Percentiles rank a stretch among this genome's conserved stretches.
phyloP scores from a whole-genome alignment of 2,113 vertebrate genomes.

The Seriola dumerili region DNA sequence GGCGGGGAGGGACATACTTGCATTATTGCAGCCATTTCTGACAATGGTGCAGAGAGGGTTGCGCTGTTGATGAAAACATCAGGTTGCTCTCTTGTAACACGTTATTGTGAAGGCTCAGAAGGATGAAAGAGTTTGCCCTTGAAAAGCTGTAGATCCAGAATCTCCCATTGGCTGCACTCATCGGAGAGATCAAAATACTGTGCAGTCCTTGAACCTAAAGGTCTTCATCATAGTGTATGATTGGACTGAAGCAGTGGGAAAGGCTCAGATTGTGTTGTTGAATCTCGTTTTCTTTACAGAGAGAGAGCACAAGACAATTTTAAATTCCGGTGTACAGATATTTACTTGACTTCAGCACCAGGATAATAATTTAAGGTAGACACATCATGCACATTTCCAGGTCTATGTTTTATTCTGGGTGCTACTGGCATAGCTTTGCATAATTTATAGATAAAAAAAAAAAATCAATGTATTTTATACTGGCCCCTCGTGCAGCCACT shows the following conservation, averaged over 20 bases:
- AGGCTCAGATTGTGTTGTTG: neutral
- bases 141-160: slow-evolving; percentile 35
- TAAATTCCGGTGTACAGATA: neutral
- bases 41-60: neutral
- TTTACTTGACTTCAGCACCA: neutral
- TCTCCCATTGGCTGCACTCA: slow-evolving; percentile 22
- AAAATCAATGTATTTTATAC: neutral
- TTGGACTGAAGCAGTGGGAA: slow-evolving; percentile 6
- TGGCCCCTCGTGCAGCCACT: neutral
- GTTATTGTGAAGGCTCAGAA: slow-evolving; percentile 5
- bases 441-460: neutral
- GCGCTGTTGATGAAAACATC: slow-evolving; percentile 45
- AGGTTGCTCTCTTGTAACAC: slow-evolving; percentile 11
- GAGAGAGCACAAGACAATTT: neutral
- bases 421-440: slow-evolving; percentile 8
- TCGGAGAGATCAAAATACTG: slow-evolving; percentile 23
- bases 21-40: slow-evolving; percentile 33
- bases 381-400: slow-evolving; percentile 17
- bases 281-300: neutral
- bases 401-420: neutral
- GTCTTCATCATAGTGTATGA: slow-evolving; percentile 22
- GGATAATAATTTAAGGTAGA: neutral
- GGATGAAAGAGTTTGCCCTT: slow-evolving; percentile 58
- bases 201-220: slow-evolving; percentile 3
- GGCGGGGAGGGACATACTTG: slow-evolving; percentile 16